A percentile compares a stretch with the other conserved stretches of the same genome.
Conservation (phyloP, 2,888 invertebrate genomes). For the Ophion costatus region DNA sequence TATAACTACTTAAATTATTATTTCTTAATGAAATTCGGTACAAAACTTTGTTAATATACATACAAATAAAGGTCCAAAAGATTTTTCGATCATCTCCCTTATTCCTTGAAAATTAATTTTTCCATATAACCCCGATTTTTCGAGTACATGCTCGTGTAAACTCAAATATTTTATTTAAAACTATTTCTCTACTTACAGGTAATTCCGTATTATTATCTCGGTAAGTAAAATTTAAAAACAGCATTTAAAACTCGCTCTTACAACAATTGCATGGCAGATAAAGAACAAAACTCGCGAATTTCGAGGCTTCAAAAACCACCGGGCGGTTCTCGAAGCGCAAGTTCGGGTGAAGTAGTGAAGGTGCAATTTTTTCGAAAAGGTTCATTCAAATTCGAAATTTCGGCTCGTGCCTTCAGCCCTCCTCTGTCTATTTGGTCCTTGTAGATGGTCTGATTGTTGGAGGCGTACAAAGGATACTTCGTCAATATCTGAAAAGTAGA, state of each 20-base stretch:
- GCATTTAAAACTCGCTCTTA: too few relatives aligned
- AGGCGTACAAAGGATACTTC: constrained; percentile 63
- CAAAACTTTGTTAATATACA: too few relatives aligned
- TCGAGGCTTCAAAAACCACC: constrained; percentile 59
- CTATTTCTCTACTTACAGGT: not conserved
- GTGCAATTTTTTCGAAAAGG: constrained; percentile 67
- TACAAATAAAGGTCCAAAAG: too few relatives aligned
- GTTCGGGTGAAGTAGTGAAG: constrained; percentile 65
- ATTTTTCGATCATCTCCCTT: too few relatives aligned
- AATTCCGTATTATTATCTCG: not conserved
- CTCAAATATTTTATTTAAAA: not conserved
- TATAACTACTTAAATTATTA: too few relatives aligned
- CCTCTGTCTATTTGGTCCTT: constrained; percentile 61
- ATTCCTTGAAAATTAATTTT: too few relatives aligned
- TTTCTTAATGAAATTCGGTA: too few relatives aligned
- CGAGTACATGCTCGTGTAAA: too few relatives aligned
- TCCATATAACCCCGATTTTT: too few relatives aligned
- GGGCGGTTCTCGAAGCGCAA: constrained; percentile 62
- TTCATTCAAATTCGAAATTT: constrained; percentile 64
- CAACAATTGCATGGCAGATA: not conserved
- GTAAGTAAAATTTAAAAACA: too few relatives aligned
- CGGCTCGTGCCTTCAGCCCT: constrained; percentile 59
- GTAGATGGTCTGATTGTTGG: constrained; percentile 63
- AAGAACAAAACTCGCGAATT: not conserved
- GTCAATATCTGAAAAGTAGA: constrained; percentile 52